phyloP scores from a whole-genome alignment of 2,888 invertebrate species.

The Furcula furcula region DNA sequence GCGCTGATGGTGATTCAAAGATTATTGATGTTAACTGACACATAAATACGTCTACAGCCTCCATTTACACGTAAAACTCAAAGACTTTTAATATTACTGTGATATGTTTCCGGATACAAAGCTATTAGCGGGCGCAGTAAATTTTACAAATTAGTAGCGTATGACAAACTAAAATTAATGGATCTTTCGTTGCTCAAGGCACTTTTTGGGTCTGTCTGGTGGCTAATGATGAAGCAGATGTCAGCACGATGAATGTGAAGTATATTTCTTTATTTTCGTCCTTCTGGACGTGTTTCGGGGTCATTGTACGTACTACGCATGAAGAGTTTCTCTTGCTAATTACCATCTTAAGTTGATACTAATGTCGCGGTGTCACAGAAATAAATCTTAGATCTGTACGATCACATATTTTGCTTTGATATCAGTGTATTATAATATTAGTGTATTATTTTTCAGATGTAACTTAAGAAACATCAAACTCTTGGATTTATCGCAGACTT shows the following conservation, averaged over 20 bases:
- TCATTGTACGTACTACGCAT: constrained; percentile 37
- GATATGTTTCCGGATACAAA: constrained; percentile 70
- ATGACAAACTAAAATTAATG: constrained; percentile 79
- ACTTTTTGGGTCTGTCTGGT: constrained; percentile 54
- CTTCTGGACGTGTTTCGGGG: constrained; percentile 15
- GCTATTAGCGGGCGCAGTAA: constrained; percentile 70
- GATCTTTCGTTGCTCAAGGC: constrained; percentile 47
- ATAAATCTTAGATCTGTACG: too few species aligned
- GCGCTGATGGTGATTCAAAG: constrained; percentile 56
- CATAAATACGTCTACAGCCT: constrained; percentile 67
- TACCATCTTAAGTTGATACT: too few species aligned
- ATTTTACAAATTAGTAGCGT: constrained; percentile 76
- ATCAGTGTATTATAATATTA: too few species aligned
- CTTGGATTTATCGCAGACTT: too few species aligned
- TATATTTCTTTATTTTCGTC: constrained; percentile 40
- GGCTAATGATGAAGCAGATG: constrained; percentile 71
- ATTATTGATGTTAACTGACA: constrained; percentile 67
- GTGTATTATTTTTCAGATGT: too few species aligned
- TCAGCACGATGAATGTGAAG: constrained; percentile 49
- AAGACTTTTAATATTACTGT: constrained; percentile 56
- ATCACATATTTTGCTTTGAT: too few species aligned
- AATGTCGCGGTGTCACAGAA: too few species aligned
- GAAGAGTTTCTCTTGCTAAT: background rate
- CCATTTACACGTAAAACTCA: constrained; percentile 38
- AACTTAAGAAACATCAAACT: too few species aligned